Evolutionary conservation across 2,797 vertebrate species (phyloP).

Genomic region (Tympanoctomys barrerae): DNA sequence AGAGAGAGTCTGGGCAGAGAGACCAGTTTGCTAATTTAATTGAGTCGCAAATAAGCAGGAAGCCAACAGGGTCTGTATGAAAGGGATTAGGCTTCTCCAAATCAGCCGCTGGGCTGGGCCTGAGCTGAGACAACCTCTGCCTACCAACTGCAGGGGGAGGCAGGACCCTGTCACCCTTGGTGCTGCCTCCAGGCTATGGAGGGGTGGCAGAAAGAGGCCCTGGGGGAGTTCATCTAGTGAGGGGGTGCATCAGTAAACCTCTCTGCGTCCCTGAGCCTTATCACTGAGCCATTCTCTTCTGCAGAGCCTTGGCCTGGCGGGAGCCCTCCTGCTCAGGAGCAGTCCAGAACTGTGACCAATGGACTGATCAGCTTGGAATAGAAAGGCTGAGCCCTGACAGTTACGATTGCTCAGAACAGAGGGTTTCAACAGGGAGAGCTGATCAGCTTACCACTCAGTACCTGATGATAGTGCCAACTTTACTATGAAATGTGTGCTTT

Average conservation of each 20-base stretch:
- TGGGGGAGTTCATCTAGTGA: neutral
- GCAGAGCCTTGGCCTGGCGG: neutral
- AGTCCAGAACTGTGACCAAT: neutral
- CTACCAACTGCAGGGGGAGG: neutral
- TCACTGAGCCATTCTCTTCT: neutral
- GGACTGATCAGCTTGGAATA: neutral
- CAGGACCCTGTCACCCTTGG: accelerated
- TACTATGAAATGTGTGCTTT: neutral
- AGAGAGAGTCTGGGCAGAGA: conserved; percentile 83
- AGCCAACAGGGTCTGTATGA: conserved; percentile 74
- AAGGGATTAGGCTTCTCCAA: conserved; percentile 61
- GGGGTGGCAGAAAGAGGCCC: neutral
- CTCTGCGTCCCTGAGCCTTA: neutral
- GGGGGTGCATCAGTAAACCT: neutral
- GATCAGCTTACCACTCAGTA: neutral
- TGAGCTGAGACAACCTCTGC: neutral
- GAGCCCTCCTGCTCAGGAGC: neutral
- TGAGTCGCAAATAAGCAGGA: conserved; percentile 83
- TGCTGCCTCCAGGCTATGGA: neutral
- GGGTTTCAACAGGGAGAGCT: neutral
- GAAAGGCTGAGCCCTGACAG: neutral
- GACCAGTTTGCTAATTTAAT: conserved; percentile 85
- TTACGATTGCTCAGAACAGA: neutral
- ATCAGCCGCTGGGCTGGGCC: neutral
- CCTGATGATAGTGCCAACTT: neutral